These are phyloP conservation scores for Drymonia ruficornis DNA, from an alignment of 2,888 invertebrate genomes.

Conservation along the genomic window DNA sequence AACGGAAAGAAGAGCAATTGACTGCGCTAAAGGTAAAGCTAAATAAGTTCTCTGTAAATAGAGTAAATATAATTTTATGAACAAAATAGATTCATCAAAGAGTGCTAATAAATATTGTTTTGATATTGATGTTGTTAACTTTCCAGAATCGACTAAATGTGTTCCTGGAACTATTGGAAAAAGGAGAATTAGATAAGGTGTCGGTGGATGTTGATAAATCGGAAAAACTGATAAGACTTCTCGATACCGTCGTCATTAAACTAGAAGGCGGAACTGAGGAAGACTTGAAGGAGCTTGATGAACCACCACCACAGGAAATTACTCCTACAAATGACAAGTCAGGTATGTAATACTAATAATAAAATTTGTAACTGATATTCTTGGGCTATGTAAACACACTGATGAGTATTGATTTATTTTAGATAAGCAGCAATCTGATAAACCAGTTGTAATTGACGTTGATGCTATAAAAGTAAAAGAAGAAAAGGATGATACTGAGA, in stretches of 20 bases:
- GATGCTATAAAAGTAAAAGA: conserved; percentile 76
- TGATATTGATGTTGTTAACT: too few relatives aligned
- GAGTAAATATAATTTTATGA: not conserved
- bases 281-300: conserved; percentile 94
- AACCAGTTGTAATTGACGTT: conserved; percentile 75
- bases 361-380: not conserved
- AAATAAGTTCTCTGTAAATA: not conserved
- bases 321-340: conserved; percentile 58
- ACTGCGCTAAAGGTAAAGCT: conserved; percentile 89
- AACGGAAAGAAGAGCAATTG: conserved; percentile 94
- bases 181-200: conserved; percentile 89
- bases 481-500: conserved; percentile 66
- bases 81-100: not conserved
- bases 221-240: conserved; percentile 91
- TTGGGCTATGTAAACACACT: too few relatives aligned
- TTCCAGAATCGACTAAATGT: conserved; percentile 93
- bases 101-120: too few relatives aligned
- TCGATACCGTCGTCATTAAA: conserved; percentile 98
- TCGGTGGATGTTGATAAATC: conserved; percentile 94
- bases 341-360: conserved; percentile 37
- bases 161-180: conserved; percentile 92
- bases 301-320: conserved; percentile 73
- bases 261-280: conserved; percentile 96
- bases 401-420: conserved; percentile 28
- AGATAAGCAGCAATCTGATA: conserved; percentile 67